Conservation (phyloP, 2,888 invertebrate genomes). For the Penaeus monodon region DNA sequence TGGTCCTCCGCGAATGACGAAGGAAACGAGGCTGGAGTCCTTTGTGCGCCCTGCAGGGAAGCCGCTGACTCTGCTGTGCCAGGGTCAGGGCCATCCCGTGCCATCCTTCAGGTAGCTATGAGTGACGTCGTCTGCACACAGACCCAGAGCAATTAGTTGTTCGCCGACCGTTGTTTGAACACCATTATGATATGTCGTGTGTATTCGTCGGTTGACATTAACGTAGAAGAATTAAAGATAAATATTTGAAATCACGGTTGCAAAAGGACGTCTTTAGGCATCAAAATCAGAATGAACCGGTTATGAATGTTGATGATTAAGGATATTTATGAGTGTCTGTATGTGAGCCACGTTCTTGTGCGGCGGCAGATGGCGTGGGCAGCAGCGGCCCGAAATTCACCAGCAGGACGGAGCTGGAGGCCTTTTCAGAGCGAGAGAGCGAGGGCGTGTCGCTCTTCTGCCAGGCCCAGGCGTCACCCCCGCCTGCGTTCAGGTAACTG, state of each 20-base stretch:
- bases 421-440: slow-evolving; percentile 29
- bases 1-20: slow-evolving; percentile 74
- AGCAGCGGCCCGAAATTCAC: slow-evolving; percentile 51
- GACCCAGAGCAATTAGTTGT: background rate
- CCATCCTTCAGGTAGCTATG: slow-evolving; percentile 65
- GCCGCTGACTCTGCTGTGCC: slow-evolving; percentile 78
- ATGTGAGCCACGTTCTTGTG: background rate
- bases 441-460: slow-evolving; percentile 41
- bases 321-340: background rate
- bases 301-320: too few species aligned
- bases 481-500: slow-evolving; percentile 54
- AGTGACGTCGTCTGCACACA: background rate
- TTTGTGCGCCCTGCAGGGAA: slow-evolving; percentile 41
- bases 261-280: too few species aligned
- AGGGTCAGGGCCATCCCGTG: slow-evolving; percentile 78
- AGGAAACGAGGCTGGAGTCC: slow-evolving; percentile 66
- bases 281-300: too few species aligned
- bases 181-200: too few species aligned
- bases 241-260: too few species aligned
- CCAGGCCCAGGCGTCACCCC: slow-evolving; percentile 51
- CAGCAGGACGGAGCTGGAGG: slow-evolving; percentile 32
- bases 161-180: background rate
- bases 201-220: too few species aligned
- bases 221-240: too few species aligned
- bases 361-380: slow-evolving; percentile 20